phyloP scores from a whole-genome alignment of 2,888 invertebrate species.

The Perdita meconis region DNA sequence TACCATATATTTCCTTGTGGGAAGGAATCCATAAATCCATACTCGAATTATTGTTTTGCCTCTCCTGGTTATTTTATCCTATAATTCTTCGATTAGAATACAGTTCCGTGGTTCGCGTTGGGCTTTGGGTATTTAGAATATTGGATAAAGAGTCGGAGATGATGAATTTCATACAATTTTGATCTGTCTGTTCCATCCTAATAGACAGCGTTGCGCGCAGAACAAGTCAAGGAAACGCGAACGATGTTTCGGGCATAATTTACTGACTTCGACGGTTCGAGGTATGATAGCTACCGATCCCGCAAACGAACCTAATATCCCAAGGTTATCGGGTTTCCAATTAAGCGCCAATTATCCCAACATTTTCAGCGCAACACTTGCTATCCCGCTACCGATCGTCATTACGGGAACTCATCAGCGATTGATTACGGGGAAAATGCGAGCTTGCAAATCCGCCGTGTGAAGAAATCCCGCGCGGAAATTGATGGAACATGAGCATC shows the following conservation, averaged over 20 bases:
- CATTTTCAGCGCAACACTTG: slow-evolving; percentile 68
- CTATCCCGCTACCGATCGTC: slow-evolving; percentile 43
- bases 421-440: slow-evolving; percentile 63
- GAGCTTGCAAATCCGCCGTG: slow-evolving; percentile 14
- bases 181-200: too few species aligned
- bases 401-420: slow-evolving; percentile 65
- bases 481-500: slow-evolving; percentile 29
- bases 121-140: too few species aligned
- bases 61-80: too few species aligned
- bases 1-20: too few species aligned
- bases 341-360: slow-evolving; percentile 73
- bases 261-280: slow-evolving; percentile 24
- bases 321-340: slow-evolving; percentile 73
- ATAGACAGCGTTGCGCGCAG: not conserved
- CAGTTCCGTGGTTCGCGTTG: too few species aligned
- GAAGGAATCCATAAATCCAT: too few species aligned
- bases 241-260: slow-evolving; percentile 27
- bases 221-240: not conserved
- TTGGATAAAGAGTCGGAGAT: too few species aligned
- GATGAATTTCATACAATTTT: too few species aligned
- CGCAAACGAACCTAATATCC: slow-evolving; percentile 67
- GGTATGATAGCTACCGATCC: slow-evolving; percentile 21
- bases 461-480: slow-evolving; percentile 33
- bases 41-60: too few species aligned
- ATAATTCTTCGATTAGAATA: too few species aligned